phyloP scores from a whole-genome alignment of 2,113 vertebrate species.

The Fukomys damarensis region DNA sequence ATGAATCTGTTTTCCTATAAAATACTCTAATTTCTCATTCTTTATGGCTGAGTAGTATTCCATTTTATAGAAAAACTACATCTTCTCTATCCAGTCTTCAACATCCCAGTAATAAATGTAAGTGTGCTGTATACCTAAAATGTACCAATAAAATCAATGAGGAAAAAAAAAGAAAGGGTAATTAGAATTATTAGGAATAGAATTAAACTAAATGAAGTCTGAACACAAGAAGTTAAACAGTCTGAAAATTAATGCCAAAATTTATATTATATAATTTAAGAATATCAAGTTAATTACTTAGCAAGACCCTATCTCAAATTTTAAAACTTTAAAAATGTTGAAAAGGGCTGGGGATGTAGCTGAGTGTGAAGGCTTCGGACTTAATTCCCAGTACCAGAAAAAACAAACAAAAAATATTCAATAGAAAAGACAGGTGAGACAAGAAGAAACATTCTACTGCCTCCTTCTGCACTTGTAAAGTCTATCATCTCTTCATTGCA shows the following conservation, averaged over 20 bases:
- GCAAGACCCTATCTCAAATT: background rate
- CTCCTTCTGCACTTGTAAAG: background rate
- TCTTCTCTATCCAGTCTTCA: too few species aligned
- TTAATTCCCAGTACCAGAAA: background rate
- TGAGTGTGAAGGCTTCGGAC: background rate
- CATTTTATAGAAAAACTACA: too few species aligned
- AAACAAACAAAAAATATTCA: background rate
- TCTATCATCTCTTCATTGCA: background rate
- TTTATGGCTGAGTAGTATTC: too few species aligned
- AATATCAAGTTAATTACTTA: background rate
- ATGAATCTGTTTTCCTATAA: too few species aligned
- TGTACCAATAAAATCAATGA: too few species aligned
- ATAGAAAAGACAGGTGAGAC: background rate
- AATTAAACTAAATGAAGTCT: background rate
- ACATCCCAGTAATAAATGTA: too few species aligned
- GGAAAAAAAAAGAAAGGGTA: background rate
- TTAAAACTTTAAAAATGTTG: background rate
- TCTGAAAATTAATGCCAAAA: conserved; percentile 53
- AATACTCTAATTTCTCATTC: too few species aligned
- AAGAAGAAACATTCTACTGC: background rate
- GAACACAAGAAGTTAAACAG: conserved; percentile 59
- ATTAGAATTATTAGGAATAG: background rate
- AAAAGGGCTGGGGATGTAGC: background rate
- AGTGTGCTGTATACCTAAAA: too few species aligned
- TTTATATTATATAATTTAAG: conserved; percentile 51